These are phyloP conservation scores for rat (Rattus norvegicus) DNA, from an alignment of 2,113 vertebrate species.

Conservation along the genomic window GRCr8 NC_086036.1:48891001-48891500, in stretches of 20 bases:
- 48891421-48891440: neutral
- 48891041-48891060: too few relatives aligned
- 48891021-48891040: neutral
- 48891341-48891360: neutral
- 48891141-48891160: neutral
- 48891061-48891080: too few relatives aligned
- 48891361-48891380: neutral
- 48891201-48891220: neutral
- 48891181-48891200: neutral
- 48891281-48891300: neutral
- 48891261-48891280: neutral
- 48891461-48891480: constrained; percentile 58
- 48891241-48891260: neutral
- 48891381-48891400: neutral
- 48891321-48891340: neutral
- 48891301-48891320: neutral
- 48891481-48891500: constrained; percentile 75
- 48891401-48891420: too few relatives aligned
- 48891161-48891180: neutral
- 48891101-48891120: too few relatives aligned
- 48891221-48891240: neutral
- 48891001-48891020: accelerated
- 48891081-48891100: too few relatives aligned
- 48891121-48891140: neutral
- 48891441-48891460: neutral